Percentiles rank a stretch among this genome's conserved stretches.
These are phyloP conservation scores for Amiota mariae DNA, from an alignment of 2,888 invertebrate genomes.

Conservation along the genomic window DNA sequence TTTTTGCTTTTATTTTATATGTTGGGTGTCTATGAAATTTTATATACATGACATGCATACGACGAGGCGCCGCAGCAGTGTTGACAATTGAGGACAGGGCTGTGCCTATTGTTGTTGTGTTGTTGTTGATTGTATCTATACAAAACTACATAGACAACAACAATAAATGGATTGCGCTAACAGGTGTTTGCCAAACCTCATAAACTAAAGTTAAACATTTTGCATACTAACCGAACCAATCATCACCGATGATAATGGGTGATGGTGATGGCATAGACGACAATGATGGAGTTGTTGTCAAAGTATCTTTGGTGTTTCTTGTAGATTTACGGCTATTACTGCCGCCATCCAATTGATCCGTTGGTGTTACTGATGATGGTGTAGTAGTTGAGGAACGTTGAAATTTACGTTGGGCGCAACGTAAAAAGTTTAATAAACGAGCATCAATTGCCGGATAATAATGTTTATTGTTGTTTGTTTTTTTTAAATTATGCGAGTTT, in stretches of 20 bases:
- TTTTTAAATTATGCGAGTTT: conserved; percentile 21
- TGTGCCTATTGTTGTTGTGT: conserved; percentile 4
- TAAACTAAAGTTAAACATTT: conserved; percentile 20
- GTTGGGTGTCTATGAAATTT: background rate
- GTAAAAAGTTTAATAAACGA: conserved; percentile 62
- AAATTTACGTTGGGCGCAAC: conserved; percentile 63
- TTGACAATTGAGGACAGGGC: conserved; percentile 54
- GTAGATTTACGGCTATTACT: conserved; percentile 28
- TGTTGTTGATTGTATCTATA: background rate
- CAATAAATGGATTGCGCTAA: background rate
- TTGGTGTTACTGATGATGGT: conserved; percentile 37
- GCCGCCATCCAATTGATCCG: conserved; percentile 19
- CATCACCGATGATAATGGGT: conserved; percentile 52
- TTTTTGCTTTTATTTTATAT: too few species aligned
- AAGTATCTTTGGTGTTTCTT: conserved; percentile 36
- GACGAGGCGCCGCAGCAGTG: conserved; percentile 38
- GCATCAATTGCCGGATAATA: conserved; percentile 50
- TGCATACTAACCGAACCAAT: conserved; percentile 69
- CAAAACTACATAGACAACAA: background rate
- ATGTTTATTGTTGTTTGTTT: conserved; percentile 2
- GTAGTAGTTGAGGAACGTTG: conserved; percentile 42
- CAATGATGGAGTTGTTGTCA: conserved; percentile 25
- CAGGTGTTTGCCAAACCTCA: background rate
- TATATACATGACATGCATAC: conserved; percentile 40
- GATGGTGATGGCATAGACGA: conserved; percentile 47